Evolutionary conservation across 2,888 invertebrate genomes (phyloP).

Genomic region (Apotomis betuletana): DNA sequence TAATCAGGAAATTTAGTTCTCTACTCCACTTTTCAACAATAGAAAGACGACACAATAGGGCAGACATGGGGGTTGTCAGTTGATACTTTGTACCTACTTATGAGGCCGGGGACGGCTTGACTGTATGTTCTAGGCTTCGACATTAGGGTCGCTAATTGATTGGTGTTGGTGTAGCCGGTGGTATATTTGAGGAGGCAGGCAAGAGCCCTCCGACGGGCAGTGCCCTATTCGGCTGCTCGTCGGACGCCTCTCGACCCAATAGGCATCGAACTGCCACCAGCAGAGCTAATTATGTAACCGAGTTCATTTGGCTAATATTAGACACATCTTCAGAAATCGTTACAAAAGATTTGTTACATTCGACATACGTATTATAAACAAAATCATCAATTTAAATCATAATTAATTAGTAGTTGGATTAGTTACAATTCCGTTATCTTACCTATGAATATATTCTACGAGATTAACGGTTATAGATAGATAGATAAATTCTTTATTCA

Average conservation of each 20-base stretch:
- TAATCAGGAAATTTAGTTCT: conserved; percentile 50
- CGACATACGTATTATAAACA: too few species aligned
- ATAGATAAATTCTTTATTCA: too few species aligned
- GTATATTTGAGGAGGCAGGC: conserved; percentile 61
- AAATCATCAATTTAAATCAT: too few species aligned
- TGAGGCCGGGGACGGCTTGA: conserved; percentile 34
- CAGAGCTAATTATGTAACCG: conserved; percentile 31
- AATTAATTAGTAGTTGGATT: too few species aligned
- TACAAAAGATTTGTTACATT: too few species aligned
- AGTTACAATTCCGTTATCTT: too few species aligned
- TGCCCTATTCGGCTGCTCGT: conserved; percentile 53
- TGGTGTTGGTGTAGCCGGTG: conserved; percentile 31
- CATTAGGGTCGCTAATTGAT: conserved; percentile 26
- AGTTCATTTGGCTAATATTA: conserved; percentile 15
- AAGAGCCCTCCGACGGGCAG: conserved; percentile 67
- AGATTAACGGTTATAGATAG: too few species aligned
- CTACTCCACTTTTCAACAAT: conserved; percentile 61
- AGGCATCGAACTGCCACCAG: conserved; percentile 32
- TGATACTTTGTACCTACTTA: conserved; percentile 49
- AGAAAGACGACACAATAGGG: conserved; percentile 62
- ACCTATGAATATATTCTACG: too few species aligned
- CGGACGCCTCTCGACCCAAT: conserved; percentile 69
- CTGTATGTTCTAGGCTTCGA: conserved; percentile 19
- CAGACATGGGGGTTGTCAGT: conserved; percentile 53
- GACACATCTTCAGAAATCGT: too few species aligned